Evolutionary conservation across 2,888 invertebrate genomes (phyloP).

Genomic region (Cremastobaeus sp.): DNA sequence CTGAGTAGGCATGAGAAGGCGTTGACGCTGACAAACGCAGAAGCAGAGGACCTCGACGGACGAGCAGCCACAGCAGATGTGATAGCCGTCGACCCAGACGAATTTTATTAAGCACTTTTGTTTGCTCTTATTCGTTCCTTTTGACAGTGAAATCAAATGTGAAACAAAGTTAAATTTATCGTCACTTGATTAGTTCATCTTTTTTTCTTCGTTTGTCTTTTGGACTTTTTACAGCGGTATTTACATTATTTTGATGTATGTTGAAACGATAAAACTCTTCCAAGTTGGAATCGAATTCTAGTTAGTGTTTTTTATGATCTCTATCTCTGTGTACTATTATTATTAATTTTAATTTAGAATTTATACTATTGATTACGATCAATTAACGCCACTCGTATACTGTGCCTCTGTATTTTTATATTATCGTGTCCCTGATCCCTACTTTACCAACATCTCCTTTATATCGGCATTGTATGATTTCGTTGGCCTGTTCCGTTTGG

Average conservation of each 20-base stretch:
- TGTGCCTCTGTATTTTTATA: slow-evolving; percentile 72
- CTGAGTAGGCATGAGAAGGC: no score
- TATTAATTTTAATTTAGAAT: slow-evolving; percentile 72
- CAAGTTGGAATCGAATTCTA: slow-evolving; percentile 73
- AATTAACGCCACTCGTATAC: slow-evolving; percentile 68
- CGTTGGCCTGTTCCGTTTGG: slow-evolving; percentile 25
- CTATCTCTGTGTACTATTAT: slow-evolving; percentile 77
- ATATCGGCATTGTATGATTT: slow-evolving; percentile 46
- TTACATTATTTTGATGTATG: slow-evolving; percentile 72
- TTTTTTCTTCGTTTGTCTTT: slow-evolving; percentile 59
- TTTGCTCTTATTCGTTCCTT: slow-evolving; percentile 73
- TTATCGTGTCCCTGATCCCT: slow-evolving; percentile 64
- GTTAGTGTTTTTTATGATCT: slow-evolving; percentile 79
- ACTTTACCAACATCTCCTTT: slow-evolving; percentile 46
- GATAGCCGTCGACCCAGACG: slow-evolving; percentile 75
- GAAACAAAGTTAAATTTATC: slow-evolving; percentile 41
- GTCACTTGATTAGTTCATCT: neutral
- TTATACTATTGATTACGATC: slow-evolving; percentile 66
- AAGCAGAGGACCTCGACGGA: slow-evolving; percentile 68
- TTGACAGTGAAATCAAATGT: slow-evolving; percentile 67
- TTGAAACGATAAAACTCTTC: slow-evolving; percentile 71
- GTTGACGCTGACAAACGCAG: neutral
- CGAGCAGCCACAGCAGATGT: slow-evolving; percentile 72
- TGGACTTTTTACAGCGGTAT: slow-evolving; percentile 60
- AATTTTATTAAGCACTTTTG: slow-evolving; percentile 64